These are phyloP conservation scores for Venturia canescens DNA, from an alignment of 1,140 invertebrate species.

Conservation along the genomic window DNA sequence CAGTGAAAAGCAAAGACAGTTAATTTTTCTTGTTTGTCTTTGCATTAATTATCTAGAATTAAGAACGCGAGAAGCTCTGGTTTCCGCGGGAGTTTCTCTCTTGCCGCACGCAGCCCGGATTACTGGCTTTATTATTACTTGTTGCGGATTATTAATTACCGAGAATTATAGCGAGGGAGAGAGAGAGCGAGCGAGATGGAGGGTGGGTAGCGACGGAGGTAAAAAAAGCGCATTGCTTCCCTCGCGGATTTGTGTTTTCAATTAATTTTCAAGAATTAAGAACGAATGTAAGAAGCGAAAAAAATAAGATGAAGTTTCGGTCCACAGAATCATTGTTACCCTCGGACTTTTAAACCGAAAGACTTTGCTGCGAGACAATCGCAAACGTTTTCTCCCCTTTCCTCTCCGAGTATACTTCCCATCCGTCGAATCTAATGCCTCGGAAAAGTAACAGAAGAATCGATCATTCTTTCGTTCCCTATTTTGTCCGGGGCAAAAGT, in stretches of 20 bases:
- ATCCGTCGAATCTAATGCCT: background rate
- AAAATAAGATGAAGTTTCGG: slow-evolving; percentile 53
- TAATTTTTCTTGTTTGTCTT: slow-evolving; percentile 77
- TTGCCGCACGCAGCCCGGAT: slow-evolving; percentile 72
- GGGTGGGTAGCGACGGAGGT: slow-evolving; percentile 26
- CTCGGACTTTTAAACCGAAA: background rate
- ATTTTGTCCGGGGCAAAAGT: slow-evolving; percentile 27
- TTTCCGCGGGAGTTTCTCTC: slow-evolving; percentile 44
- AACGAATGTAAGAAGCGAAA: slow-evolving; percentile 65
- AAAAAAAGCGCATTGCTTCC: slow-evolving; percentile 36
- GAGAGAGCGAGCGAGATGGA: slow-evolving; percentile 35
- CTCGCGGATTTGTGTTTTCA: slow-evolving; percentile 72
- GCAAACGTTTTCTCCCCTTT: too few relatives aligned
- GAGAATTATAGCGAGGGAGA: slow-evolving; percentile 68
- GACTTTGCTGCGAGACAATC: background rate
- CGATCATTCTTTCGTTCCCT: background rate
- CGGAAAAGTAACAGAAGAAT: background rate
- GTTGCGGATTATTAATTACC: slow-evolving; percentile 77
- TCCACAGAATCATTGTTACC: slow-evolving; percentile 8
- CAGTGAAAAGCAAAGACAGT: slow-evolving; percentile 45
- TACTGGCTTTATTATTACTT: slow-evolving; percentile 77
- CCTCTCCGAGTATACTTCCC: background rate
- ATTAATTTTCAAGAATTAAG: slow-evolving; percentile 74
- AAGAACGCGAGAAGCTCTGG: slow-evolving; percentile 64
- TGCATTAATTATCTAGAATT: slow-evolving; percentile 78